Evolutionary conservation across 2,888 invertebrate species (phyloP).

Genomic region (Drosophila pullipes): DNA sequence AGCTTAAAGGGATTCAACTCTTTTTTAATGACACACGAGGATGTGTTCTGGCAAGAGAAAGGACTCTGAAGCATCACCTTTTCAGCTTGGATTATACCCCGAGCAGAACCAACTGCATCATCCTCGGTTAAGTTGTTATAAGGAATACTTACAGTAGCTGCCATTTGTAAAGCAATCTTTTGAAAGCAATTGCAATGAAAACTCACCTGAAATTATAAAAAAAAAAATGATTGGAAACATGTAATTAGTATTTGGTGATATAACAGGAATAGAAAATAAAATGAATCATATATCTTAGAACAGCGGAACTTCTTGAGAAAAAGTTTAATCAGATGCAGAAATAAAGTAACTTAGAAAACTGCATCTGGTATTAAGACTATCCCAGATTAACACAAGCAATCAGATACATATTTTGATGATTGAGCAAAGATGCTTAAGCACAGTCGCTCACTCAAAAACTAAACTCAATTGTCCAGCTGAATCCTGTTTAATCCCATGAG

Average conservation of each 20-base stretch:
- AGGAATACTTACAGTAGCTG: constrained; percentile 70
- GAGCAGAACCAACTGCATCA: constrained; percentile 18
- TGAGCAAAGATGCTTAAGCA: neutral
- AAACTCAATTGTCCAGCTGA: constrained; percentile 29
- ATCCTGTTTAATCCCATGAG: constrained; percentile 29
- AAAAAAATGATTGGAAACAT: neutral
- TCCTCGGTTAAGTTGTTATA: constrained; percentile 14
- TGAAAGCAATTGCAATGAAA: constrained; percentile 22
- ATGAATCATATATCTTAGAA: neutral
- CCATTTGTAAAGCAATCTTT: constrained; percentile 29
- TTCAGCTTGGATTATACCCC: constrained; percentile 8
- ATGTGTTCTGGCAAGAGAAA: neutral
- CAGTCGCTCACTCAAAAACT: constrained; percentile 5
- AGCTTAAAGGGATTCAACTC: constrained; percentile 22
- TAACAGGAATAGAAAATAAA: neutral
- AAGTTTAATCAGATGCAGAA: neutral
- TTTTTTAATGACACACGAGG: constrained; percentile 3
- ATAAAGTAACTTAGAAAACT: neutral
- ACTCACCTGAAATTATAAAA: constrained; percentile 69
- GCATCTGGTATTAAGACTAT: neutral
- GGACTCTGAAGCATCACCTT: constrained; percentile 12
- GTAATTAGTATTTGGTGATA: constrained; percentile 31
- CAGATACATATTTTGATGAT: neutral
- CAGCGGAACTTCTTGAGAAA: neutral
- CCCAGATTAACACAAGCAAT: neutral